Conservation (phyloP, 2,888 invertebrate species). For the Aspidapion aeneum region DNA sequence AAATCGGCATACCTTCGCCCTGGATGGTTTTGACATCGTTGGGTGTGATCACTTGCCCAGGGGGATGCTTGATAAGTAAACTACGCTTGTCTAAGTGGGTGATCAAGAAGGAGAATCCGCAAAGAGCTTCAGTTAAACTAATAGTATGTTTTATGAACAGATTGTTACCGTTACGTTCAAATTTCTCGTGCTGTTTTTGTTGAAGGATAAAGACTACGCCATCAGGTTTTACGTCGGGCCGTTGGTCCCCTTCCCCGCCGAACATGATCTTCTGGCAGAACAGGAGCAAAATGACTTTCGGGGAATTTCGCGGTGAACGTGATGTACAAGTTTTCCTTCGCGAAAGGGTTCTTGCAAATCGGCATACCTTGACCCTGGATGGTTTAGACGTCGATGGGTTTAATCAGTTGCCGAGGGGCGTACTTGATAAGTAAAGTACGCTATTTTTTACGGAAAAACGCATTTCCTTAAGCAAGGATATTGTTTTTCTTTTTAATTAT, state of each 20-base stretch:
- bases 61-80: slow-evolving; percentile 70
- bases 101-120: slow-evolving; percentile 83
- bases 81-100: slow-evolving; percentile 87
- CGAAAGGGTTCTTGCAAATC: slow-evolving; percentile 74
- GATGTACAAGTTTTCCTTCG: slow-evolving; percentile 82
- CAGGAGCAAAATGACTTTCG: slow-evolving; percentile 70
- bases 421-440: slow-evolving; percentile 76
- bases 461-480: too few species aligned
- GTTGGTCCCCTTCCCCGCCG: slow-evolving; percentile 86
- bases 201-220: slow-evolving; percentile 87
- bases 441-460: too few species aligned
- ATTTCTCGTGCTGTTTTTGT: slow-evolving; percentile 74
- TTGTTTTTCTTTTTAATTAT: too few species aligned
- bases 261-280: slow-evolving; percentile 80
- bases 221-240: slow-evolving; percentile 81
- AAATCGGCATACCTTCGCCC: slow-evolving; percentile 89
- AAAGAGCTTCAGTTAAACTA: slow-evolving; percentile 82
- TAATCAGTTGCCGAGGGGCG: slow-evolving; percentile 76
- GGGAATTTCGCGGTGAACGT: slow-evolving; percentile 88
- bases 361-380: slow-evolving; percentile 92
- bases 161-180: slow-evolving; percentile 74
- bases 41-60: slow-evolving; percentile 82
- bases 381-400: slow-evolving; percentile 75
- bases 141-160: slow-evolving; percentile 71
- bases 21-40: slow-evolving; percentile 73